A percentile compares a stretch with the other conserved stretches of the same genome.
Conservation (phyloP, 2,113 vertebrate species). For the Eulemur macaco region DNA sequence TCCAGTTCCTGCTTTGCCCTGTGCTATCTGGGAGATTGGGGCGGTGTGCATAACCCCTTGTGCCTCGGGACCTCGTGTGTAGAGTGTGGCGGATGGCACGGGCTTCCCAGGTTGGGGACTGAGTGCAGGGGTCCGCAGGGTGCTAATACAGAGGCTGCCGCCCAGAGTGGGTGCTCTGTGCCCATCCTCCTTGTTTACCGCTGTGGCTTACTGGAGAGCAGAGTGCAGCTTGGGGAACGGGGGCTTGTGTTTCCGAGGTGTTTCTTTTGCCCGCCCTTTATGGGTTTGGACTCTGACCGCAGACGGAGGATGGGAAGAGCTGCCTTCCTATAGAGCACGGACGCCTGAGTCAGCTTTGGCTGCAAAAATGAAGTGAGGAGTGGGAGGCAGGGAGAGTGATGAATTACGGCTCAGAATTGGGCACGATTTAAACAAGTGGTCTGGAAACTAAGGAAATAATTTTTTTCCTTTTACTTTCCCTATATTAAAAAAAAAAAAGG, state of each 20-base stretch:
- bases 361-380: not conserved
- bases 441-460: not conserved
- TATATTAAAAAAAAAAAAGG: not conserved
- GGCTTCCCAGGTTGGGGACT: not conserved
- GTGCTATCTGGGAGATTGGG: not conserved
- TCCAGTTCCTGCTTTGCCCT: not conserved
- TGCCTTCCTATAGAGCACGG: not conserved
- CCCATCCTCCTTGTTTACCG: not conserved
- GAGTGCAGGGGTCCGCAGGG: fast-evolving
- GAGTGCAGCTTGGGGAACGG: not conserved
- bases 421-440: not conserved
- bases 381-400: not conserved
- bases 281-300: not conserved
- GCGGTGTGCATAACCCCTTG: not conserved
- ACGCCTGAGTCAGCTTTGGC: not conserved
- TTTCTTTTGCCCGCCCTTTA: not conserved
- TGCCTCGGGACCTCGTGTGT: not conserved
- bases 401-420: too few relatives aligned
- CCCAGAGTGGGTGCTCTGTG: too few relatives aligned
- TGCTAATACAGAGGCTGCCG: fast-evolving
- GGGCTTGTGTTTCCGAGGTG: not conserved
- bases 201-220: not conserved
- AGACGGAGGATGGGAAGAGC: not conserved
- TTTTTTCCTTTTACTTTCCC: not conserved
- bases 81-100: not conserved